Conservation (phyloP, 2,797 vertebrate genomes). For the Eremophila alpestris region DNA sequence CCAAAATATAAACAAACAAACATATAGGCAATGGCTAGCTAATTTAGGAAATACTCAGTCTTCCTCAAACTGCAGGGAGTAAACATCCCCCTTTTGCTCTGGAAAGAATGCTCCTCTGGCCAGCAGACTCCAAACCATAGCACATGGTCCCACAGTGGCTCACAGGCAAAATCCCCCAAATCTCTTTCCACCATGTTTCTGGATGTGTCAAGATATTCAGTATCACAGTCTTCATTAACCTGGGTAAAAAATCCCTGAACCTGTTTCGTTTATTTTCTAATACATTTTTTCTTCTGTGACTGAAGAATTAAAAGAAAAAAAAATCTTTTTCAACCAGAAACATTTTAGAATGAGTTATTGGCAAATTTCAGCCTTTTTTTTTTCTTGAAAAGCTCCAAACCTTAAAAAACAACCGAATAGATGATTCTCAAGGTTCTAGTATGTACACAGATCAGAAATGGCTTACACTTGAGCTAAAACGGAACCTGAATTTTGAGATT, state of each 20-base stretch:
- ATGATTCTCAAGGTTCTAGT: fast-evolving
- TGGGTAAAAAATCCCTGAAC: background rate
- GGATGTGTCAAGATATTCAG: background rate
- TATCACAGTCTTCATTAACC: background rate
- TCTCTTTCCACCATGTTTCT: background rate
- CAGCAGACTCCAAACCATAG: background rate
- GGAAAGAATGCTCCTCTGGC: constrained; percentile 4
- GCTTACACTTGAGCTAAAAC: background rate
- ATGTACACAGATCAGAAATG: background rate
- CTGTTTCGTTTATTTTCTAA: background rate
- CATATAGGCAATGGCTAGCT: background rate
- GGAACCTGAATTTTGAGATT: background rate
- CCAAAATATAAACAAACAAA: background rate
- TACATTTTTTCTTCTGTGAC: background rate
- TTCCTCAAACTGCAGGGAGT: constrained; percentile 53
- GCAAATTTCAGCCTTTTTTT: background rate
- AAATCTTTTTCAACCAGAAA: background rate
- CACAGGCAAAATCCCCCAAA: background rate
- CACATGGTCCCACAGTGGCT: background rate
- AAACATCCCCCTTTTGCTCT: constrained; percentile 14
- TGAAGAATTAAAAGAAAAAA: background rate
- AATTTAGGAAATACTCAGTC: constrained; percentile 52
- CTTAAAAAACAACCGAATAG: background rate
- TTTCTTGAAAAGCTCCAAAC: background rate
- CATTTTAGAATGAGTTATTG: background rate